phyloP scores from a whole-genome alignment of 2,113 vertebrate species.

The Carassius carassius region DNA sequence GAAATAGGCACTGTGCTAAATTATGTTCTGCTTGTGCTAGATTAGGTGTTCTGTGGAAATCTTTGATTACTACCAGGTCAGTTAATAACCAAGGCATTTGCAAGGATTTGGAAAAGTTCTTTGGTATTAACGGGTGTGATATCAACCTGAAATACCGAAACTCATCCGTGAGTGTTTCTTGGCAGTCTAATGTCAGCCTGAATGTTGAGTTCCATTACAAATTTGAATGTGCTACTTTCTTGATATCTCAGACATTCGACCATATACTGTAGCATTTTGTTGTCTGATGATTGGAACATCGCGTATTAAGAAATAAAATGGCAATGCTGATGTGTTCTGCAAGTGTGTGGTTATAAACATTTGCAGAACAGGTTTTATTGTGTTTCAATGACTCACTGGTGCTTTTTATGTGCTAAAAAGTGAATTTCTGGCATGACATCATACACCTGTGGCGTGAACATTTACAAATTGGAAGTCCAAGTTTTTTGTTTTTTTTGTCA shows the following conservation, averaged over 20 bases:
- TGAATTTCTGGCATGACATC: background rate
- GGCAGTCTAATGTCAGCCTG: background rate
- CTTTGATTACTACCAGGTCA: background rate
- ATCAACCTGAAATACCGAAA: background rate
- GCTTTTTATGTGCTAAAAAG: background rate
- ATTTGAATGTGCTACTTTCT: background rate
- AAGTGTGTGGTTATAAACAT: constrained; percentile 6
- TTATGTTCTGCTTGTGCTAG: background rate
- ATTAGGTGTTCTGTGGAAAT: background rate
- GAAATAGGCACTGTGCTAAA: constrained; percentile 8
- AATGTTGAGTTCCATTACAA: background rate
- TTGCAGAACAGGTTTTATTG: background rate
- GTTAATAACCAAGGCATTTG: background rate
- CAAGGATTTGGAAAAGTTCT: background rate
- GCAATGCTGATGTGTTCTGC: constrained; percentile 13
- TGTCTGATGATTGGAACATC: background rate
- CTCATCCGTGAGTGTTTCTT: background rate
- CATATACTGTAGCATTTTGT: too few relatives aligned
- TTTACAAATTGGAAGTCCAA: background rate
- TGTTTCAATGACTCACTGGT: background rate
- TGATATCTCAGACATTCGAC: background rate
- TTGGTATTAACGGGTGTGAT: background rate
- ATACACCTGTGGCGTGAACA: background rate
- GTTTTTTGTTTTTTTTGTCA: background rate
- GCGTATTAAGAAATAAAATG: background rate